Percentiles rank a stretch among this genome's conserved stretches.
Evolutionary conservation across 2,797 vertebrate genomes (phyloP).

Genomic region (Varecia variegata): DNA sequence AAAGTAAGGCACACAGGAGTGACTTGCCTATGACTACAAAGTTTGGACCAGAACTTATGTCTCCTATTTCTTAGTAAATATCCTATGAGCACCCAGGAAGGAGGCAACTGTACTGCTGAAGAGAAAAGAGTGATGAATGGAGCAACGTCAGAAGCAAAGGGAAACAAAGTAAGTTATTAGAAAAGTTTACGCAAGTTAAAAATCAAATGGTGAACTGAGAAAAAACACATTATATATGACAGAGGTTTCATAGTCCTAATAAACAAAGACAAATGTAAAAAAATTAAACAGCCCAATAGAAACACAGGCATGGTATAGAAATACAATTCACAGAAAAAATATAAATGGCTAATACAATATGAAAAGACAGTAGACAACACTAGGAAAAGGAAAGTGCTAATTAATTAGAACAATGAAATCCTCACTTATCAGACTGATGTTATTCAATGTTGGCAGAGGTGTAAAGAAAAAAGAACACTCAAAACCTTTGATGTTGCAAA

Average conservation of each 20-base stretch:
- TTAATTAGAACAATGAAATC: neutral
- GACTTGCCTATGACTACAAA: neutral
- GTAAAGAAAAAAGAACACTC: neutral
- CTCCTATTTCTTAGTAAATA: neutral
- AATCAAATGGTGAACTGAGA: neutral
- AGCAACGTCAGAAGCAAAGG: neutral
- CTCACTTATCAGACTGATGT: neutral
- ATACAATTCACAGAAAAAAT: conserved; percentile 33
- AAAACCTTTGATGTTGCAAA: neutral
- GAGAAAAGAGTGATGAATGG: neutral
- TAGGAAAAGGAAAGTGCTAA: neutral
- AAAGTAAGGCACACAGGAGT: neutral
- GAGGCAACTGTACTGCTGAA: neutral
- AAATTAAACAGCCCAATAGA: neutral
- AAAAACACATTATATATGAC: neutral
- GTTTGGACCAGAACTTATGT: neutral
- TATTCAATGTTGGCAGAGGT: neutral
- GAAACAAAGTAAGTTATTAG: neutral
- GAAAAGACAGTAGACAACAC: neutral
- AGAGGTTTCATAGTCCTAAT: neutral
- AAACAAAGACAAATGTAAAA: neutral
- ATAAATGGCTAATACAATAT: neutral
- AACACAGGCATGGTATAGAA: neutral
- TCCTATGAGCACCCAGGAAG: neutral
- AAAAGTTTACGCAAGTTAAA: neutral